Evolutionary conservation across 1,140 invertebrate species (phyloP).

Genomic region (Nautilus pompilius): DNA sequence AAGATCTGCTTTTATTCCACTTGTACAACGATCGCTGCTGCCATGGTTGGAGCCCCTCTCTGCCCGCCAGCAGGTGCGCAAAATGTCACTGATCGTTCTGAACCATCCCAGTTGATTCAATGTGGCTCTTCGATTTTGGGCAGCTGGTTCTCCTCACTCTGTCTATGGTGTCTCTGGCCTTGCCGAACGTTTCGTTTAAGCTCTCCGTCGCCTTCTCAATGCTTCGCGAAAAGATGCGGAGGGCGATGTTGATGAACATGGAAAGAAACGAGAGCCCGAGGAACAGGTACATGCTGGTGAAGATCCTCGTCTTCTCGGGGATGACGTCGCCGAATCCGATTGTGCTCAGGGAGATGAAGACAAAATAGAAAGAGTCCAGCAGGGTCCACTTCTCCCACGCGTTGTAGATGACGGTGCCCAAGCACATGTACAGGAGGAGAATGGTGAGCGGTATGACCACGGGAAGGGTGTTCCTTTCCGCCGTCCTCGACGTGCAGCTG

Average conservation of each 20-base stretch:
- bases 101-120: too few species aligned
- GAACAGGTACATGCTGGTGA: conserved; percentile 79
- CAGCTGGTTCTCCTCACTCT: too few species aligned
- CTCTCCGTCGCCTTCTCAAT: conserved; percentile 29
- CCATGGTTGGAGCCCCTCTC: too few species aligned
- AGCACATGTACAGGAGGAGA: conserved; percentile 77
- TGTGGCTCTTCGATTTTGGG: too few species aligned
- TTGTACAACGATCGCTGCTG: too few species aligned
- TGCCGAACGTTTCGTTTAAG: conserved; percentile 18
- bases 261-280: conserved; percentile 87
- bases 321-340: conserved; percentile 83
- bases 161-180: conserved; percentile 18
- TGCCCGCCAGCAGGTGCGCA: too few species aligned
- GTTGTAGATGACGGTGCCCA: conserved; percentile 76
- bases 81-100: too few species aligned
- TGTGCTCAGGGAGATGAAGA: conserved; percentile 73
- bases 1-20: too few species aligned
- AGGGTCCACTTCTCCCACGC: conserved; percentile 72
- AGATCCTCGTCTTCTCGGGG: conserved; percentile 81
- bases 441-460: conserved; percentile 78
- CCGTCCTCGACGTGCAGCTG: too few species aligned
- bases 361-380: conserved; percentile 90
- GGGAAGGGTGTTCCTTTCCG: too few species aligned
- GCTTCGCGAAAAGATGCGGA: conserved; percentile 25
- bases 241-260: conserved; percentile 94